Evolutionary conservation across 2,797 vertebrate species (phyloP).

Genomic region (Phataginus tricuspis): DNA sequence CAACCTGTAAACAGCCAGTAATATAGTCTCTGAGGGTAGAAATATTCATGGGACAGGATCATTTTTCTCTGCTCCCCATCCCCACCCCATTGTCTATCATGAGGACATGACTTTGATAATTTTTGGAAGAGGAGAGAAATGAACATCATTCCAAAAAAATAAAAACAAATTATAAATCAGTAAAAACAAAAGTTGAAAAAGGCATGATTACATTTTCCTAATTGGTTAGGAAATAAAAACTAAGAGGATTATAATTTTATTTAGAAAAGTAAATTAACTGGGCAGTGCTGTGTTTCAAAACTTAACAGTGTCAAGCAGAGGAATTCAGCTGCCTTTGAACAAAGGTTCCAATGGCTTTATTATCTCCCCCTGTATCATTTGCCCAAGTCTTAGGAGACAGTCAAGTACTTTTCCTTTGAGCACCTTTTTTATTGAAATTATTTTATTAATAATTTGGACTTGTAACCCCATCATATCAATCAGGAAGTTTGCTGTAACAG

Average conservation of each 20-base stretch:
- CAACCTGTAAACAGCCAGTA: background rate
- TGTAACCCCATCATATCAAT: background rate
- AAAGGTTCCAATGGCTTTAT: background rate
- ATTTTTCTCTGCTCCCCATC: background rate
- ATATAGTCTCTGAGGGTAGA: background rate
- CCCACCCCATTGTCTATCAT: background rate
- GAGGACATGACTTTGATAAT: background rate
- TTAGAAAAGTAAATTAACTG: background rate
- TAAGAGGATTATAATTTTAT: background rate
- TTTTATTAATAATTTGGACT: background rate
- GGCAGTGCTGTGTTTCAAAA: background rate
- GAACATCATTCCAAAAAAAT: background rate
- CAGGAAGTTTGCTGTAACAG: background rate
- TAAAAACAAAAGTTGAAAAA: background rate
- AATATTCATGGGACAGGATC: background rate
- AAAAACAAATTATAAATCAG: background rate
- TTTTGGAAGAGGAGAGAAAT: fast-evolving
- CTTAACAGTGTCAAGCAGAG: background rate
- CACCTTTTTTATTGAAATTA: background rate
- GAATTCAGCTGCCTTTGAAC: background rate
- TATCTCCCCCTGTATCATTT: background rate
- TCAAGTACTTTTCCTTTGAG: background rate
- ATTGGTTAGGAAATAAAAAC: background rate
- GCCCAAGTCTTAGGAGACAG: background rate
- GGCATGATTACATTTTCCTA: background rate